Percentiles rank a stretch among this genome's conserved stretches.
Conservation (phyloP, 2,113 vertebrate species). For the Willisornis vidua region DNA sequence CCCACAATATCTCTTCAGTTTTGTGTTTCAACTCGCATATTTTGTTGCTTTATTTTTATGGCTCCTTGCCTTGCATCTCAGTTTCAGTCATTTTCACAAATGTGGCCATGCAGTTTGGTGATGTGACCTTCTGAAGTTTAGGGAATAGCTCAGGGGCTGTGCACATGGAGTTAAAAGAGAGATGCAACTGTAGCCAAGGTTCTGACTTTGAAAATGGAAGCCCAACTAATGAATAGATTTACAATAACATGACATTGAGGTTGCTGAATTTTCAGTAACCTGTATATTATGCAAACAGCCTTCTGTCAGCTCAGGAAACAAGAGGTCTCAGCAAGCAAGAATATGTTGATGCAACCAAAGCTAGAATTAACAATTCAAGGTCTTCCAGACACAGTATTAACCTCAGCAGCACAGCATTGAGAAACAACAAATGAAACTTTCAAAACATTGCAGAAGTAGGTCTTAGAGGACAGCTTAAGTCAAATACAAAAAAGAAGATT, state of each 20-base stretch:
- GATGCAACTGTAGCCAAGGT: background rate
- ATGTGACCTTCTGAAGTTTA: background rate
- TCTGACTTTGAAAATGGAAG: background rate
- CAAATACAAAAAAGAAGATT: background rate
- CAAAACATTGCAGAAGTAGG: background rate
- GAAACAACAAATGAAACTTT: background rate
- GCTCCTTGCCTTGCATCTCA: background rate
- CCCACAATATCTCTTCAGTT: background rate
- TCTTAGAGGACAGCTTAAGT: background rate
- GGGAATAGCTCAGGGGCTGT: background rate
- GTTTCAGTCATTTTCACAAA: background rate
- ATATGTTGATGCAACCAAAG: background rate
- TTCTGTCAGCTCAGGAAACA: background rate
- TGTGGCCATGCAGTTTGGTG: background rate
- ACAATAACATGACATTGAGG: background rate
- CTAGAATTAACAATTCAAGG: constrained; percentile 11
- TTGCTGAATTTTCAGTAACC: constrained; percentile 2
- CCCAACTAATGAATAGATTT: background rate
- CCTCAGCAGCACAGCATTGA: background rate
- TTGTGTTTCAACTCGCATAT: background rate
- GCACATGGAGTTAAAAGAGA: background rate
- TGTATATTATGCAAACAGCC: constrained; percentile 5
- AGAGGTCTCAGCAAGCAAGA: background rate
- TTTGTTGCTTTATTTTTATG: background rate
- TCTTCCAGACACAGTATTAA: background rate